Evolutionary conservation across 1,140 invertebrate genomes (phyloP), one percentile per base, ranked within the genome.

Genomic region (Thereuonema tuberculata): DNA sequence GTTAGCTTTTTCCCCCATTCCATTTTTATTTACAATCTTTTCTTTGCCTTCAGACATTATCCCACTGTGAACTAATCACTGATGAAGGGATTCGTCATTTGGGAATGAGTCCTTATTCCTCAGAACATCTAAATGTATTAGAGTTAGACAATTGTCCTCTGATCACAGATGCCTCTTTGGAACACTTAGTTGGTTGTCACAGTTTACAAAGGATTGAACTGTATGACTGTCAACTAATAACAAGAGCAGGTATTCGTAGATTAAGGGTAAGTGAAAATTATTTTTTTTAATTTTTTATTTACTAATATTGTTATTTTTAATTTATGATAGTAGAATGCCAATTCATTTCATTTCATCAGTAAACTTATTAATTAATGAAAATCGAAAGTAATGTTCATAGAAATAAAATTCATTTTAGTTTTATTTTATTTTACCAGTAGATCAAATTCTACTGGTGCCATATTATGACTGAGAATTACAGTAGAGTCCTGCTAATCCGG

Each of bases 131-230:
- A 46, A 87, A 88, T 49, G 89, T 98, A 27, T 77, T 99, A 50
- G 96, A 98, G 76, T 78, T 99, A 64, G 96, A 99, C 76, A 99
- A 99, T 76, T 99, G 96, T 77, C 96, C 96, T 1, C 77, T 97
- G 61, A 92, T 99, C 65, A 98, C 95, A n/a, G 96, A 99, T 76
- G 84, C 84, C n/a, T 92, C 94, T 58, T 77, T 99, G 63, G 93
- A 97, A 72, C 91, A 98, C 77, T 81, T 99, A 64, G 86, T 85
- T 66, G 85, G 87, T 54, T 97, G 94, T 76, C 88, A 93, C 75
- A 93, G 92, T 76, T 80, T 99, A 61, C 88, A 96, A 74, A 81
- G 94, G 53, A 93, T 99, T 67, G 96, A 98, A 75, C 78, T 99
- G 48, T 99, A 98, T 73, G 96, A 99, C 78, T 99, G 96, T 79